Evolutionary conservation across 2,888 invertebrate species (phyloP), one percentile per base, ranked within the genome.

Genomic region (Drosophila gaucha): DNA sequence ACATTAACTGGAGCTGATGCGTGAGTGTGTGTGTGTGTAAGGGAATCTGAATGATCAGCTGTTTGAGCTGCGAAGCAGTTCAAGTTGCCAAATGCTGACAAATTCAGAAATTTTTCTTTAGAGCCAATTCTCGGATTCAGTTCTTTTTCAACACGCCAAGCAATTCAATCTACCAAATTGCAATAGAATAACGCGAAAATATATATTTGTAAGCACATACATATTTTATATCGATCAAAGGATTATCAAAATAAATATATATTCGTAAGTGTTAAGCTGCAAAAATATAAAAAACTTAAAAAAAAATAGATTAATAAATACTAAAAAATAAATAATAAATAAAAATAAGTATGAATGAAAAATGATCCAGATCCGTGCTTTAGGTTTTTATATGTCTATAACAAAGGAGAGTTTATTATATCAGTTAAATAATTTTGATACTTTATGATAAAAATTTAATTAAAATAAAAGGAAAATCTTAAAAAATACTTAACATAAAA

Each of bases 11-110:
- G 3, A 18, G 16, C 28, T 38, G 22, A 22, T 41, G 24, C 9
- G 55, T 18, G 3, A 12, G 14, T 50, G 26, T 44, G 6, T 36
- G 24, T 35, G 43, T 44, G 12, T 46, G 33, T 6, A 16, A 26
- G 58, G 43, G 43, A 51, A 68, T 57, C 38, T 33, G 46, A 35
- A 10, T 12, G 28, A 70, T 70, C 70, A 64, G 71, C 71, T 71
- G 62, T 39, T 67, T 39, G 12, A 14, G 22, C 14, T 41, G 33
- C 24, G 8, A 41, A 4, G 14, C 18, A 50, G 43, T 12, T 47
- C 47, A 16, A 31, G 16, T 30, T 28, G 24, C 31, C 16, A 60
- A 41, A 24, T 35, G 64, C 66, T 58, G 57, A 65, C 65, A 52
- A 44, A 14, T 18, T 38, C 18, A 50, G 6, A 36, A 39, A 20